Evolutionary conservation across 2,888 invertebrate species (phyloP).

Genomic region (Tachina lurida): DNA sequence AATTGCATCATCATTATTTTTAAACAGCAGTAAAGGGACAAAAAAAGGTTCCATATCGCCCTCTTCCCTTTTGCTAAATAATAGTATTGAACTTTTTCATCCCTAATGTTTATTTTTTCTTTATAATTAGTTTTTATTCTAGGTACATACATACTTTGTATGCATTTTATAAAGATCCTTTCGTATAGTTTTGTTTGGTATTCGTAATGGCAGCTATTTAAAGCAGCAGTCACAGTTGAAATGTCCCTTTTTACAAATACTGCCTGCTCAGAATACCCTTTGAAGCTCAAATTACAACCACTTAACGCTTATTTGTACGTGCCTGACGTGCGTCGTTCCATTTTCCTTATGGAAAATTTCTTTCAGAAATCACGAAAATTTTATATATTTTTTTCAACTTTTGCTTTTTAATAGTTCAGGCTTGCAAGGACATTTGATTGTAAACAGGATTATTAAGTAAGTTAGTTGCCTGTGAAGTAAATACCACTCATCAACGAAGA

Average conservation of each 20-base stretch:
- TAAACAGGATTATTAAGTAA: conserved; percentile 41
- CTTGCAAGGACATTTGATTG: conserved; percentile 16
- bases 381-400: neutral
- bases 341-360: conserved; percentile 36
- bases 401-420: conserved; percentile 23
- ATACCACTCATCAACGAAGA: neutral
- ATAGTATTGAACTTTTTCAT: conserved; percentile 28
- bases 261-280: conserved; percentile 30
- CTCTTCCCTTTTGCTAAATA: neutral
- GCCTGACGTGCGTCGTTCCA: conserved; percentile 76
- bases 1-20: conserved; percentile 21
- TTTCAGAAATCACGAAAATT: conserved; percentile 46
- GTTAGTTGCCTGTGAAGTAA: conserved; percentile 7
- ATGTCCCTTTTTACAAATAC: conserved; percentile 44
- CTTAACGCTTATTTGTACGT: conserved; percentile 75
- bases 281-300: conserved; percentile 70
- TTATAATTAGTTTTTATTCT: conserved; percentile 40
- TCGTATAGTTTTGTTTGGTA: conserved; percentile 5
- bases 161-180: conserved; percentile 36
- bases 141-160: neutral
- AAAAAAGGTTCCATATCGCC: conserved; percentile 37
- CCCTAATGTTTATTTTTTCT: conserved; percentile 32
- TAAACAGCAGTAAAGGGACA: neutral
- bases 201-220: neutral
- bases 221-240: conserved; percentile 12